Evolutionary conservation across 1,140 invertebrate genomes (phyloP).

Genomic region (Pseudomyrmex sp.): DNA sequence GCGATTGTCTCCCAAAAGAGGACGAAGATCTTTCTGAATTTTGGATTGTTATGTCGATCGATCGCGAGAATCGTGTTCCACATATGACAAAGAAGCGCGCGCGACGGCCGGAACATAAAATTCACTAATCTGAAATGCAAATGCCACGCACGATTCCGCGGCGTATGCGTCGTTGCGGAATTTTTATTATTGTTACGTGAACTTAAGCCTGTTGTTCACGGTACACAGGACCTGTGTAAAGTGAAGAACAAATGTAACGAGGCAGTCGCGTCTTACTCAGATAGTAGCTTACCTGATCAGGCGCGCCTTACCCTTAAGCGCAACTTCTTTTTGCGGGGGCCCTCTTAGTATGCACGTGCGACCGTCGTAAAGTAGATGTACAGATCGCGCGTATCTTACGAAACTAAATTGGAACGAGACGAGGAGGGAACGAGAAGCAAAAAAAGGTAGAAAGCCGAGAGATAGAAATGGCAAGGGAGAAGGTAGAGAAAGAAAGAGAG

Average conservation of each 20-base stretch:
- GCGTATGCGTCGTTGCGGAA: constrained; percentile 20
- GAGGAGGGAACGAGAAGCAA: constrained; percentile 46
- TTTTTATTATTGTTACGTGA: constrained; percentile 66
- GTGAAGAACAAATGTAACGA: constrained; percentile 73
- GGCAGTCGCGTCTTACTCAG: constrained; percentile 66
- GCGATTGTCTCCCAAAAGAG: too few species aligned
- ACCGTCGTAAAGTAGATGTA: constrained; percentile 73
- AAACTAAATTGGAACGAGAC: constrained; percentile 74
- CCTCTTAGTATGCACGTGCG: constrained; percentile 68
- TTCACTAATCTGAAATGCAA: constrained; percentile 62
- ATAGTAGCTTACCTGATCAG: constrained; percentile 74
- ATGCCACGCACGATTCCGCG: constrained; percentile 56
- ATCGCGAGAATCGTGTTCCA: constrained; percentile 7
- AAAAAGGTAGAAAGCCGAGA: constrained; percentile 34
- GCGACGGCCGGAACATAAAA: constrained; percentile 20
- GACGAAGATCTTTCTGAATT: neutral
- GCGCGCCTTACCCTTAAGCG: constrained; percentile 66
- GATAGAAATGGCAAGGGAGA: constrained; percentile 23
- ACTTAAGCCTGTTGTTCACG: constrained; percentile 68
- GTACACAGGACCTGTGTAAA: constrained; percentile 66
- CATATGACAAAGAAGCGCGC: constrained; percentile 7
- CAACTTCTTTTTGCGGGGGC: constrained; percentile 66
- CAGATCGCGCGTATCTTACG: constrained; percentile 74
- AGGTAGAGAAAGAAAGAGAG: constrained; percentile 11
- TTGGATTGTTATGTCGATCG: neutral